phyloP scores from a whole-genome alignment of 2,888 invertebrate species.

The Muscina levida region DNA sequence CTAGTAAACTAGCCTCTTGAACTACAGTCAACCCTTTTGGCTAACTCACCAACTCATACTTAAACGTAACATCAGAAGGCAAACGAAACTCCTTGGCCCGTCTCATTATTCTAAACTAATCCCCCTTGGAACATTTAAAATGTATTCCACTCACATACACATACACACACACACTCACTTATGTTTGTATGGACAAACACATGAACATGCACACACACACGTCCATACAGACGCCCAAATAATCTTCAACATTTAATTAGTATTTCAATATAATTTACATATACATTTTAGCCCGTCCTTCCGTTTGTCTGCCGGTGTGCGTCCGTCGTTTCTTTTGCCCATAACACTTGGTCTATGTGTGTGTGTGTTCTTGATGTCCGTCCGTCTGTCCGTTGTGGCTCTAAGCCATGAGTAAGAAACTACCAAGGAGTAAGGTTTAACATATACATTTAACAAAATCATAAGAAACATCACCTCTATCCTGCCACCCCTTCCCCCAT shows the following conservation, averaged over 20 bases:
- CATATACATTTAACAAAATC: constrained; percentile 32
- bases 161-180: background rate
- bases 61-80: background rate
- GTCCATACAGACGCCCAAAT: constrained; percentile 49
- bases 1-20: constrained; percentile 63
- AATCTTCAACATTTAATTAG: constrained; percentile 74
- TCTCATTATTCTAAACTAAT: constrained; percentile 48
- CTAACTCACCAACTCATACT: constrained; percentile 22
- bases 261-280: constrained; percentile 70
- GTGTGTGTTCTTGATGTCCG: background rate
- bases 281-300: constrained; percentile 50
- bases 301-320: background rate
- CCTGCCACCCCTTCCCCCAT: background rate
- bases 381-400: background rate
- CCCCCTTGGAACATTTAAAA: constrained; percentile 53
- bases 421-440: constrained; percentile 24
- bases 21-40: constrained; percentile 51
- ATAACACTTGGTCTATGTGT: too few species aligned
- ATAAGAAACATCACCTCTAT: constrained; percentile 2
- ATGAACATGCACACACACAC: constrained; percentile 8
- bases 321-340: background rate
- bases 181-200: constrained; percentile 24
- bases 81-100: constrained; percentile 31
- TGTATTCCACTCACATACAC: constrained; percentile 42
- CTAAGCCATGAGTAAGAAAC: constrained; percentile 23